Evolutionary conservation across 37 sponge, comb jelly and placozoan genomes (phyloP).

Genomic region (Hexactinellida sp.): DNA sequence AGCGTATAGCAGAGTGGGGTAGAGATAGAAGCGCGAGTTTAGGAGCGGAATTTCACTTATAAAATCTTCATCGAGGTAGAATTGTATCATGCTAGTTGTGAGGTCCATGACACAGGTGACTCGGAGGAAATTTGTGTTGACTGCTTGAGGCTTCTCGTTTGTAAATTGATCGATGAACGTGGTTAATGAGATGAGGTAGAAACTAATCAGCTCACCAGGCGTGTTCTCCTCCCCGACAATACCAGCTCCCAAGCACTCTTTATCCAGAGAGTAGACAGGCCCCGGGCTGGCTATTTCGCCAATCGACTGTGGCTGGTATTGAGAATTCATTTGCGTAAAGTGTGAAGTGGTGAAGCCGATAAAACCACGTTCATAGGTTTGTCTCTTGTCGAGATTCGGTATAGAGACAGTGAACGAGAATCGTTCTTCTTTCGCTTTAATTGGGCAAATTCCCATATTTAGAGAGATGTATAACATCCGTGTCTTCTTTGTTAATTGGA

Average conservation of each 20-base stretch:
- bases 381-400: background rate
- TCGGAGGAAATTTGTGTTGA: background rate
- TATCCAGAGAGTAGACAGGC: background rate
- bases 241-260: background rate
- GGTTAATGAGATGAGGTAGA: background rate
- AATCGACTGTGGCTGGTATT: background rate
- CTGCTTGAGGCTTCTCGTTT: slow-evolving; percentile 12
- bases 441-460: background rate
- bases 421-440: background rate
- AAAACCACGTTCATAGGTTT: background rate
- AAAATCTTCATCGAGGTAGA: background rate
- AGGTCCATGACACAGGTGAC: background rate
- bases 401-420: background rate
- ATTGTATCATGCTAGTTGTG: background rate
- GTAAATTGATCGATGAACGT: background rate
- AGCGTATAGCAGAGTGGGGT: background rate
- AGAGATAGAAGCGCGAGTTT: background rate
- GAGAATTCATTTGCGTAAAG: background rate
- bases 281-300: background rate
- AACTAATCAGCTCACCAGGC: background rate
- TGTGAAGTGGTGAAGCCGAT: background rate
- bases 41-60: background rate
- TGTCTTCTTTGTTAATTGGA: background rate
- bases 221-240: slow-evolving; percentile 7
- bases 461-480: background rate